Base-by-base conservation (phyloP, 2,113 vertebrate genomes). In the Erpornis zantholeuca region DNA sequence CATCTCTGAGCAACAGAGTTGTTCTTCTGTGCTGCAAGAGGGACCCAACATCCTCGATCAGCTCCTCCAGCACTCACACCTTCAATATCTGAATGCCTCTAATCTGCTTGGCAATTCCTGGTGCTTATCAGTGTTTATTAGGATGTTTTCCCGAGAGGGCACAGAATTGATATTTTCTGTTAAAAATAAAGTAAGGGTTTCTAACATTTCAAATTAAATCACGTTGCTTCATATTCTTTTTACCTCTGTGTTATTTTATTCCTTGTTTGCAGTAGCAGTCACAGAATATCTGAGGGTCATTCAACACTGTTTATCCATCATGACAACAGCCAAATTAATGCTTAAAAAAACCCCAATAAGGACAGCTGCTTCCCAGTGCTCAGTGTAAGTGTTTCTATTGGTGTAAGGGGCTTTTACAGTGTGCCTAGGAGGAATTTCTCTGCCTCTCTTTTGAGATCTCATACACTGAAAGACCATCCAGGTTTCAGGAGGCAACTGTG, bases 1-100 rank as follows among this genome's bases (percentile, higher is more conserved):
- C 42, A 4, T 23, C 42, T 59, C 88, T 70, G 54, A 82, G 38
- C 35, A 53, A 6, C 21, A 20, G 47, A 80, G 53, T 27, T 54
- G 9, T 28, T 59, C 61, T 25, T 63, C 61, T 44, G 31, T 36
- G 50, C 66, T 88, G 86, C 54, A 23, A 18, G 44, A 68, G 35
- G 36, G 57, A 31, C 31, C 19, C 15, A 16, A 0, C 4, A 5
- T 22, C 29, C 14, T 45, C 0, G 0, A 8, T 31, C 27, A 79
- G 24, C 45, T 81, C 33, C 64, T 83, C 28, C 52, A 31, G 35
- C 3, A 1, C 44, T 53, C 54, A 20, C 16, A 21, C 31, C 44
- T 72, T 38, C 33, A 40, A 3, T 9, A 1, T 12, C 15, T 90
- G 27, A 70, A 18, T 5, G 2, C 15, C 21, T 70, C 31, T 44